Percentiles rank a stretch among this genome's conserved stretches.
phyloP scores from a whole-genome alignment of 35 echinoderm and acorn worm species.

The Strongylocentrotus purpuratus region DNA sequence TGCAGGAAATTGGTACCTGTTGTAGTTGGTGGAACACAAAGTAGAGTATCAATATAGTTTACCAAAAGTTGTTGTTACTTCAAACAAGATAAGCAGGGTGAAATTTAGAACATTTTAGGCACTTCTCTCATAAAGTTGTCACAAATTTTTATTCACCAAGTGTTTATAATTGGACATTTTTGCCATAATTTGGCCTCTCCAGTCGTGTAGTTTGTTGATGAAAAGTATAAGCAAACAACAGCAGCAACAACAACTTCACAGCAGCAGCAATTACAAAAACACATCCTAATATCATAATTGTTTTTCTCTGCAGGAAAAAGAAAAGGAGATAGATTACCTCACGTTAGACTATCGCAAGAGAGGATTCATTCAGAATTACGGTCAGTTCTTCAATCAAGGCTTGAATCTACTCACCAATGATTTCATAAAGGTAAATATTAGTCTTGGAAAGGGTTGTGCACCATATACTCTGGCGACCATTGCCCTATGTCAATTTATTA shows the following conservation, averaged over 20 bases:
- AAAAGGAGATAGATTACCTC: constrained; percentile 45
- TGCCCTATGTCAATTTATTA: too few relatives aligned
- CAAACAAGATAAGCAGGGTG: too few relatives aligned
- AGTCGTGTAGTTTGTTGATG: too few relatives aligned
- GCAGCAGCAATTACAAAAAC: neutral
- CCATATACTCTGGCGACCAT: too few relatives aligned
- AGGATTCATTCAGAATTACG: neutral
- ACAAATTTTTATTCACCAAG: too few relatives aligned
- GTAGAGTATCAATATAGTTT: too few relatives aligned
- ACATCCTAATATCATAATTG: neutral
- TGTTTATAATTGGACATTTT: too few relatives aligned
- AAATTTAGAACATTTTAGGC: too few relatives aligned
- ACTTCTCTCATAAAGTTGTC: too few relatives aligned
- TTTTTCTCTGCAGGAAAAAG: constrained; percentile 16
- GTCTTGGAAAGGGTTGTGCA: neutral
- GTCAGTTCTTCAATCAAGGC: neutral
- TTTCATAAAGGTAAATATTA: constrained; percentile 52
- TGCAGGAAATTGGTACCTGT: neutral
- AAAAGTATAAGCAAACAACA: neutral
- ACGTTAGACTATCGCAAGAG: neutral
- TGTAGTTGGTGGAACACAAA: neutral
- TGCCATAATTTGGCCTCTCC: too few relatives aligned
- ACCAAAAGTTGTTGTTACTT: too few relatives aligned
- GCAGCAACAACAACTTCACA: neutral
- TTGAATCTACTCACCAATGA: constrained; percentile 38